Base-by-base conservation (phyloP, 1,140 invertebrate species). In the Drosophila punjabiensis region DNA sequence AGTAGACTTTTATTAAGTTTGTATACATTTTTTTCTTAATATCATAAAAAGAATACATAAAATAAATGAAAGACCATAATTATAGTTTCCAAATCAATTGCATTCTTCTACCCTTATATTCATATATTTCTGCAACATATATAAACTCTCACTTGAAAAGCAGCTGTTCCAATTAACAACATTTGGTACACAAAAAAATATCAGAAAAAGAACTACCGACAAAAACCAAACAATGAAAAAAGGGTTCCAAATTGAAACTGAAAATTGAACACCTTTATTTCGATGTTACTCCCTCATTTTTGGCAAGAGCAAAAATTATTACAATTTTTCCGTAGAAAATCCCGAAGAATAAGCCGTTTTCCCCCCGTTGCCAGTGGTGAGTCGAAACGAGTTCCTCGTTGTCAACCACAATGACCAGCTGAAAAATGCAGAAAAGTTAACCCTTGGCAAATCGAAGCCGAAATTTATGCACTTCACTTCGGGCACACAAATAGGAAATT, bases 401-500 rank as follows among this genome's bases (percentile, higher is more conserved):
- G 56, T 50, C 62, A 56, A 70, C 75, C 60, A 66, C 77, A 88
- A 70, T 90, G 76, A 80, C 70, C 86, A 89, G 86, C 79, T 89
- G 86, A 78, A 86, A 89, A 85, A 63, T 79, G 53, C 52, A 7
- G 55, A 56, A 56, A 66, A 52, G 71, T 75, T 68, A 74, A 53
- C 70, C 56, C 65, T 68, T 68, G 76, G 45, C n/a, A 70, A 81
- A 88, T 87, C 68, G 85, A 71, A 48, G 62, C 62, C 52, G 43
- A 71, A 71, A 78, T 81, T 71, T 52, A 67, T 81, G 74, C 86
- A 90, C 86, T 89, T 90, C 86, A 89, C 48, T 65, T 82, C 71
- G 30, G 69, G 48, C 60, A 52, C 50, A 41, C 35, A 63, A 41
- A 65, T 41, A 52, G 45, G 16, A 79, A 61, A 48, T 62, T 52